A percentile compares a stretch with the other conserved stretches of the same genome.
Conservation (phyloP, 53 echinoderm and acorn worm genomes). For the Crossaster papposus region DNA sequence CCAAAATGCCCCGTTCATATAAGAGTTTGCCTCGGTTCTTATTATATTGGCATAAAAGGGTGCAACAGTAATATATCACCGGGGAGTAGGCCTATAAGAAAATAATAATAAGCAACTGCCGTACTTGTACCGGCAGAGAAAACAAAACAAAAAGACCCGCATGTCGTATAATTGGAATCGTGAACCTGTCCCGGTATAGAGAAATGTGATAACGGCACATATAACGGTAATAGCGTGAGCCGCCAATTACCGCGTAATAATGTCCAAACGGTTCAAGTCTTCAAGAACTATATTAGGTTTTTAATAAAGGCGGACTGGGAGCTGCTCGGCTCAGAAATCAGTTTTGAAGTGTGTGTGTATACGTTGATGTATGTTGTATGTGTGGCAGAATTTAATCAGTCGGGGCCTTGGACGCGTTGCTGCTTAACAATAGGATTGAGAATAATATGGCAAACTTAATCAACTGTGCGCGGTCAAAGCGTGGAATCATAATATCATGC, state of each 20-base stretch:
- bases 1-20: neutral
- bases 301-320: constrained; percentile 6
- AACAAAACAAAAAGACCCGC: neutral
- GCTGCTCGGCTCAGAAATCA: neutral
- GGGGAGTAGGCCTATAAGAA: neutral
- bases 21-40: neutral
- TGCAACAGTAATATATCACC: neutral
- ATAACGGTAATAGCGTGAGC: neutral
- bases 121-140: too few species aligned
- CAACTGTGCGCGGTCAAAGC: neutral
- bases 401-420: constrained; percentile 15
- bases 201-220: neutral
- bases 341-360: neutral
- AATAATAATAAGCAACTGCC: neutral
- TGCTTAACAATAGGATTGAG: neutral
- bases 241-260: constrained; percentile 35
- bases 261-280: constrained; percentile 35
- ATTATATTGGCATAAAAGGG: neutral
- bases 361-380: neutral
- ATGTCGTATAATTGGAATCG: neutral
- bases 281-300: constrained; percentile 9
- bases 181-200: neutral
- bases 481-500: neutral
- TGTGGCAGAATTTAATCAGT: constrained; percentile 25
- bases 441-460: constrained; percentile 8